Base-by-base conservation (phyloP, 2,797 vertebrate species). In the Phylloscopus collybita region DNA sequence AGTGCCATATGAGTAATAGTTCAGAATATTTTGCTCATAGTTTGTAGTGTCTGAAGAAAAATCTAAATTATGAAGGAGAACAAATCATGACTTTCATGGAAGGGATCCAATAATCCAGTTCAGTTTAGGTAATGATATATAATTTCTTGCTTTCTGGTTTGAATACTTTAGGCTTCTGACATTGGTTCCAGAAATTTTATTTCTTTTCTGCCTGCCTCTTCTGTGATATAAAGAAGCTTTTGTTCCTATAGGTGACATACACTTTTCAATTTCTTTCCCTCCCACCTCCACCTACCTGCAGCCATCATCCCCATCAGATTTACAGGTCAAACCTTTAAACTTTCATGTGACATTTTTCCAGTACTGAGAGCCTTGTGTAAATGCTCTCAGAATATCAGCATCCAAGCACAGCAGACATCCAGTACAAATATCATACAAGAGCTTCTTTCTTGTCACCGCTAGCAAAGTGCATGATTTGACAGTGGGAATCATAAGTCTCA, bases 11-110 rank as follows among this genome's bases (percentile, higher is more conserved):
- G 32, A n/a, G 5, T 36, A 91, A 40, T 40, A 59, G 54, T 67
- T 81, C 27, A 36, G 44, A 78, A 54, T 75, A 80, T 86, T 95
- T 95, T 91, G 15, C 20, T 88, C 42, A 16, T 78, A 10, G 51
- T 65, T 91, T 80, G 51, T 53, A 49, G 13, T 44, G 26, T 71
- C 66, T 96, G 84, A 95, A 93, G 26, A 83, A 87, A 80, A 88
- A 71, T 53, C 22, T 73, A 80, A 95, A 84, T 93, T 92, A 70
- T 32, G 91, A 74, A 88, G 47, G 40, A 79, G 56, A 92, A 67
- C 16, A 83, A 66, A 79, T 94, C 45, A 73, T 70, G 11, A 51
- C 57, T 86, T 88, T 90, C 21, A 42, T 34, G 44, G 47, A 87
- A 93, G 22, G 12, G 27, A 7, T 93, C 30, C 56, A 67, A 47